Base-by-base conservation (phyloP, 2,888 invertebrate species). In the Megaustenia siamemsis region DNA sequence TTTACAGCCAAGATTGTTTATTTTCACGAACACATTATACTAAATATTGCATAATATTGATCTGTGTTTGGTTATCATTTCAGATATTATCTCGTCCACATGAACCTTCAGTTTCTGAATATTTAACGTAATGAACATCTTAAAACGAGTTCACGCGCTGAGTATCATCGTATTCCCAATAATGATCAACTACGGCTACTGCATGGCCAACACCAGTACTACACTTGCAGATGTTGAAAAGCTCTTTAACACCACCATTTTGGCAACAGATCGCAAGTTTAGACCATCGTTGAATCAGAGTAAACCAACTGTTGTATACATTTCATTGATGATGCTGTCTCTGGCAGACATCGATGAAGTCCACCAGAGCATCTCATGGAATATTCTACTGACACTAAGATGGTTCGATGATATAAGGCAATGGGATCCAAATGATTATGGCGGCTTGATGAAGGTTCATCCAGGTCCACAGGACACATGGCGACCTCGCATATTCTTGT, bases 341-440 rank as follows among this genome's bases (percentile, higher is more conserved):
- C 69, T 81, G 10, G 38, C 38, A 5, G 81, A 81, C n/a, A 49
- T 81, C 0, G 49, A 69, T 24, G 69, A 69, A 24, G 69, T 69
- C 24, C 69, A 38, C 1, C 69, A 69, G 69, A 24, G 38, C 38
- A 40, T 69, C 12, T 35, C 68, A 5, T 40, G 32, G 1, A 69
- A 69, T 45, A n/a, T 69, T 3, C 40, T 68, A 24, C 18, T 81
- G 2, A 35, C 68, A 1, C 53, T 81, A 40, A 56, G 21, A 8
- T 85, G 85, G 85, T 8, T 28, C 40, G 85, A 85, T 45, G 82
- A 82, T 43, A 12, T 82, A 8, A 38, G 81, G 12, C 38, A 68
- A 0, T 85, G 85, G 85, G 43, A 85, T 35, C 32, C 56, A 15
- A n/a, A 18, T 3, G 56, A 77, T 1, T 77, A 77, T 38, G 77